phyloP scores from a whole-genome alignment of 1,140 invertebrate species.

The Heliconius hermathena region DNA sequence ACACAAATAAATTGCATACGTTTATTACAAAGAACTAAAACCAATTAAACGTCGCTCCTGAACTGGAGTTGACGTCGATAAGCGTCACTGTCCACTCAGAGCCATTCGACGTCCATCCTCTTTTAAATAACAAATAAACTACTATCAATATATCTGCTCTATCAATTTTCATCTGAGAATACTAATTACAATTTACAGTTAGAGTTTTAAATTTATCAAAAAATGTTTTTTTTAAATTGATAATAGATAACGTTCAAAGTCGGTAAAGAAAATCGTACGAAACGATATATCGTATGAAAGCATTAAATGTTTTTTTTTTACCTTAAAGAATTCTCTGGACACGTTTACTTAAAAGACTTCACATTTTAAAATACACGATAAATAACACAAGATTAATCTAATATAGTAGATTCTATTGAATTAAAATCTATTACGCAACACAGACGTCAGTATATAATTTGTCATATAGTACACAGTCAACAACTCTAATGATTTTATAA shows the following conservation, averaged over 20 bases:
- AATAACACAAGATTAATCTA: neutral
- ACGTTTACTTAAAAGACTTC: no score
- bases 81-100: slow-evolving; percentile 21
- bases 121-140: slow-evolving; percentile 22
- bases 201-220: no score
- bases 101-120: slow-evolving; percentile 19
- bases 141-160: slow-evolving; percentile 8
- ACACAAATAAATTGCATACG: slow-evolving; percentile 1
- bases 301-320: no score
- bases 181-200: neutral
- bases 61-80: slow-evolving; percentile 20
- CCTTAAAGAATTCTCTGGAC: no score
- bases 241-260: no score
- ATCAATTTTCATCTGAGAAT: neutral
- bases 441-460: neutral
- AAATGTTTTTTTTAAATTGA: no score
- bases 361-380: no score
- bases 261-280: no score
- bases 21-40: slow-evolving; percentile 3
- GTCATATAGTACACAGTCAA: neutral
- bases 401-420: neutral
- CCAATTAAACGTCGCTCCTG: neutral
- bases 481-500: slow-evolving; percentile 6
- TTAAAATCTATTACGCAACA: neutral
- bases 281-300: no score